Percentiles rank a stretch among this genome's conserved stretches.
These are phyloP conservation scores for Ectobius pallidus DNA, from an alignment of 2,888 invertebrate genomes.

Conservation along the genomic window DNA sequence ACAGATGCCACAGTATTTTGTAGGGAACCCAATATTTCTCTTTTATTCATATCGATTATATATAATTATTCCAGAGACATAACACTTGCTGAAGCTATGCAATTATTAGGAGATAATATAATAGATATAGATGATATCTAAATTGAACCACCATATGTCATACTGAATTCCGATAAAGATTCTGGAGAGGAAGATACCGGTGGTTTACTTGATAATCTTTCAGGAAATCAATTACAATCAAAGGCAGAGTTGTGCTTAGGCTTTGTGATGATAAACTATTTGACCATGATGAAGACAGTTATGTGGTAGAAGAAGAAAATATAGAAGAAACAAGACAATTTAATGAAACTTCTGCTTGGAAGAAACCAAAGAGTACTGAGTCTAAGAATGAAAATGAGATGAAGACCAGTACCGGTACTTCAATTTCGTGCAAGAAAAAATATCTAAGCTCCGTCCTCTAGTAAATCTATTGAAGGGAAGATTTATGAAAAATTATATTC, in stretches of 20 bases:
- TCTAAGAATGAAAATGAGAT: background rate
- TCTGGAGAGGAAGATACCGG: background rate
- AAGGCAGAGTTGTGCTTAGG: background rate
- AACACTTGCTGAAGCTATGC: too few species aligned
- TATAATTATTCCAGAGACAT: background rate
- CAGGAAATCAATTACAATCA: background rate
- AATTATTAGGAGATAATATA: background rate
- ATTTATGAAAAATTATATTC: too few species aligned
- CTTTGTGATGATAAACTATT: background rate
- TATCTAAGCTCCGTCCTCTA: background rate
- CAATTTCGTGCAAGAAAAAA: background rate
- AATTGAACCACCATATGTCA: background rate
- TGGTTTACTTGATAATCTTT: background rate
- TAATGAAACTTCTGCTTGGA: too few species aligned
- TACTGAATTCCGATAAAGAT: background rate
- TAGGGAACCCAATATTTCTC: too few species aligned
- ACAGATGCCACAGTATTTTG: too few species aligned
- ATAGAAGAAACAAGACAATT: too few species aligned
- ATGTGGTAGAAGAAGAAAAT: too few species aligned
- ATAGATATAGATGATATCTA: background rate
- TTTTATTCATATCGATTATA: background rate
- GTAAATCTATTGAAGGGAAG: background rate
- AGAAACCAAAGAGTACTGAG: background rate
- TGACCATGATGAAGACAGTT: background rate
- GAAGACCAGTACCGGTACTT: too few species aligned